Evolutionary conservation across 2,797 vertebrate genomes (phyloP), one percentile per base, ranked within the genome.

Genomic region (Crocodylus rhombifer): DNA sequence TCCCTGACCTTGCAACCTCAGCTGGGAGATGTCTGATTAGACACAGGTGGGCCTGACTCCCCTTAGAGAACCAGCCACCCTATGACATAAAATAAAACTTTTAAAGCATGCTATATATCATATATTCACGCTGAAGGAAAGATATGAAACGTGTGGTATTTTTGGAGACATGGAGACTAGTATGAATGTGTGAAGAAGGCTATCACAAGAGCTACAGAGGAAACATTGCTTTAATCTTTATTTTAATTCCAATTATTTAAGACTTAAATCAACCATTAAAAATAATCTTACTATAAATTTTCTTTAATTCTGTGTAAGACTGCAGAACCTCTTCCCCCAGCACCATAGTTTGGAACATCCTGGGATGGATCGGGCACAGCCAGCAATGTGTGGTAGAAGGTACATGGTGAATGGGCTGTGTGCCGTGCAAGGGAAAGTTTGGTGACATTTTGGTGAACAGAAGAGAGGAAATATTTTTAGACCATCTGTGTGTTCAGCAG

Each of bases 151-250:
- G 30, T 57, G 62, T 64, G 42, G 60, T 55, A 15, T 92, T 93
- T 88, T 85, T 62, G 60, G 67, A 67, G 90, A 60, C 84, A 23
- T 26, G 5, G 1, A n/a, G 7, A 42, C 33, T 87, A 56, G 26
- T 78, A 87, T 25, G 1, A 77, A 6, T 7, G n/a, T 83, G 77
- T 83, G n/a, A 15, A 0, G 76, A 67, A 26, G 86, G 26, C 75
- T 77, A 86, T 83, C 62, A 77, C 88, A 88, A 83, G 74, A 82
- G 82, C 6, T 92, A 82, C 57, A 13, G 20, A 86, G 90, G 95
- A 56, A 87, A 86, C 84, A 25, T 79, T 88, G 33, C 64, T 87
- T 76, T 74, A 78, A 93, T 94, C 77, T 82, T 92, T 91, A 88
- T 84, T 36, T 36, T 36, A 56, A 82, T 92, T 63, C 74, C 86